phyloP scores from a whole-genome alignment of 1,140 invertebrate genomes.

The Drosophila santomea region DNA sequence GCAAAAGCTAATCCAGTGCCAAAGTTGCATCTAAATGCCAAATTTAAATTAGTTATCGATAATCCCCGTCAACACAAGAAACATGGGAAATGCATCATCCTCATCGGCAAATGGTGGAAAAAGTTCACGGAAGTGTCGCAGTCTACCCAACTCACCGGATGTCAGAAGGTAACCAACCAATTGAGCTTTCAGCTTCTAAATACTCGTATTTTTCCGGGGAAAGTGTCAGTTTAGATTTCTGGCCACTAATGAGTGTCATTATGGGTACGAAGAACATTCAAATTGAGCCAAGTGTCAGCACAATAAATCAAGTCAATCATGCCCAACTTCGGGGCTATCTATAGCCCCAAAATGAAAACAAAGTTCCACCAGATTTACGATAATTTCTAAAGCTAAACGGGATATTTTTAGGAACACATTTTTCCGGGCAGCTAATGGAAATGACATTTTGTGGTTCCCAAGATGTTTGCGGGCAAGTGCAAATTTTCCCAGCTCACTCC shows the following conservation, averaged over 20 bases:
- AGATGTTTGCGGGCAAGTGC: conserved; percentile 52
- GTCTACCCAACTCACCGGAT: conserved; percentile 89
- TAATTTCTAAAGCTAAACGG: conserved; percentile 47
- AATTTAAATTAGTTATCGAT: conserved; percentile 54
- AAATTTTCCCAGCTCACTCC: conserved; percentile 60
- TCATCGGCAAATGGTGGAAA: conserved; percentile 73
- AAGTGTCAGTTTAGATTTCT: conserved; percentile 42
- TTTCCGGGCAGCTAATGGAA: conserved; percentile 68
- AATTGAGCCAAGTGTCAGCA: conserved; percentile 70
- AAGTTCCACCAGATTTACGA: conserved; percentile 72
- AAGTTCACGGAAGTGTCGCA: conserved; percentile 86
- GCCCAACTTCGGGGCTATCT: conserved; percentile 18
- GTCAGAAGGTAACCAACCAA: conserved; percentile 86
- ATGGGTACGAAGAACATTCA: conserved; percentile 48
- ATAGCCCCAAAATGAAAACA: conserved; percentile 32
- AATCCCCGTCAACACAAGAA: conserved; percentile 21
- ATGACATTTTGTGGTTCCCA: conserved; percentile 70
- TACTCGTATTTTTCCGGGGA: conserved; percentile 26
- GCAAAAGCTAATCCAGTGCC: conserved; percentile 53
- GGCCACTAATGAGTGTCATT: conserved; percentile 71
- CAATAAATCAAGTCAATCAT: conserved; percentile 70
- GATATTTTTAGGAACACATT: conserved; percentile 33
- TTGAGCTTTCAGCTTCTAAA: background rate
- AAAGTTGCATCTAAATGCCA: conserved; percentile 69
- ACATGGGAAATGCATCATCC: conserved; percentile 87